These are phyloP conservation scores for Erebia palarica DNA, from an alignment of 2,888 invertebrate species.

Conservation along the genomic window DNA sequence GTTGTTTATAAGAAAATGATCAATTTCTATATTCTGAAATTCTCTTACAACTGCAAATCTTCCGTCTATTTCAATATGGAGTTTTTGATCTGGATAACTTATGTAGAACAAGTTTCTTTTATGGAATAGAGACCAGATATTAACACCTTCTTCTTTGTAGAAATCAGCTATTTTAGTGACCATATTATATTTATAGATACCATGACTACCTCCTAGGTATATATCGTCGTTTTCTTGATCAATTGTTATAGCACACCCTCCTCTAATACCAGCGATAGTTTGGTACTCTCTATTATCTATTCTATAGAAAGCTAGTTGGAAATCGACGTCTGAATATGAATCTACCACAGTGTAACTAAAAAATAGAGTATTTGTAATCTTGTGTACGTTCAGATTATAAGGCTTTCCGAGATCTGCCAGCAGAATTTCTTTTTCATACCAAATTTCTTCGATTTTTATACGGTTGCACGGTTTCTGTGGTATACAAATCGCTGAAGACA, in stretches of 20 bases:
- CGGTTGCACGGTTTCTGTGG: slow-evolving; percentile 52
- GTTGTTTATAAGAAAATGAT: slow-evolving; percentile 55
- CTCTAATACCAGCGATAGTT: slow-evolving; percentile 57
- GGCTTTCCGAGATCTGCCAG: slow-evolving; percentile 56
- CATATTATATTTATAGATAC: slow-evolving; percentile 65
- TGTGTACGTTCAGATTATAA: slow-evolving; percentile 59
- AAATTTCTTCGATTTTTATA: slow-evolving; percentile 53
- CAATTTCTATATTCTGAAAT: slow-evolving; percentile 60
- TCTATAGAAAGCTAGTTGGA: slow-evolving; percentile 57
- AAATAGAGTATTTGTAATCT: slow-evolving; percentile 55
- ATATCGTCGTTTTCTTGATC: slow-evolving; percentile 58
- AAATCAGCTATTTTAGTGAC: slow-evolving; percentile 58
- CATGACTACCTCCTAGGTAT: slow-evolving; percentile 65
- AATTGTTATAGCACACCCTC: slow-evolving; percentile 62
- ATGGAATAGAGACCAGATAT: slow-evolving; percentile 62
- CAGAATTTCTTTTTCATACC: slow-evolving; percentile 56
- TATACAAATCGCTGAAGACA: slow-evolving; percentile 13
- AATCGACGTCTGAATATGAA: slow-evolving; percentile 58
- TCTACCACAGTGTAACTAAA: slow-evolving; percentile 60
- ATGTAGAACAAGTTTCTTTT: slow-evolving; percentile 63
- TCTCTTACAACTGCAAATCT: slow-evolving; percentile 60
- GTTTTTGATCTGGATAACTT: slow-evolving; percentile 62
- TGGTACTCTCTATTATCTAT: slow-evolving; percentile 54
- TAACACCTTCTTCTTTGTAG: slow-evolving; percentile 59
- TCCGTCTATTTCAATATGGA: slow-evolving; percentile 59